These are phyloP conservation scores for Drosophila algonquin DNA, from an alignment of 2,888 invertebrate genomes.

Conservation along the genomic window DNA sequence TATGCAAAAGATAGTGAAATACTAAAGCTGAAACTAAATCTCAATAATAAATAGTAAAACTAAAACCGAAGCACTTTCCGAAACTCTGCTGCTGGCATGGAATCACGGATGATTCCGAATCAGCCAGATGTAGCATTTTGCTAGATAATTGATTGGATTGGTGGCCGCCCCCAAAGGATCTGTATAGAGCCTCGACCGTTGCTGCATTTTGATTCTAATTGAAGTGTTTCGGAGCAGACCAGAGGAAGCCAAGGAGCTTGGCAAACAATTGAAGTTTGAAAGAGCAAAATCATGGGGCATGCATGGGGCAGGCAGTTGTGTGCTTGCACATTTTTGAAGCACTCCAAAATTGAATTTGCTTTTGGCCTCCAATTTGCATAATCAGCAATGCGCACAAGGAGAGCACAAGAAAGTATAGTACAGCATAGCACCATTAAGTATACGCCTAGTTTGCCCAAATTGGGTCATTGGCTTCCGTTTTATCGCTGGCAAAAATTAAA, in stretches of 20 bases:
- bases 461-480: constrained; percentile 49
- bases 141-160: constrained; percentile 49
- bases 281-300: too few species aligned
- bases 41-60: too few species aligned
- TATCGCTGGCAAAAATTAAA: constrained; percentile 70
- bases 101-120: too few species aligned
- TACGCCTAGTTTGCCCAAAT: constrained; percentile 55
- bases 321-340: neutral
- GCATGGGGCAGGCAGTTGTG: neutral
- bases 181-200: constrained; percentile 37
- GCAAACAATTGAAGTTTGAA: neutral
- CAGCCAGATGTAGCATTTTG: constrained; percentile 24
- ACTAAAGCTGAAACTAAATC: neutral
- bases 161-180: constrained; percentile 35
- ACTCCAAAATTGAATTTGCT: constrained; percentile 9
- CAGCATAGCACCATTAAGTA: constrained; percentile 26
- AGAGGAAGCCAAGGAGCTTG: neutral
- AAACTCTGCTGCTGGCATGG: neutral
- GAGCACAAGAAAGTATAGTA: neutral
- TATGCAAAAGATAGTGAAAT: neutral
- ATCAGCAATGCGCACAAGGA: constrained; percentile 34
- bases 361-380: constrained; percentile 10
- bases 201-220: constrained; percentile 31
- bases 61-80: neutral
- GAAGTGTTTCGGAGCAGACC: constrained; percentile 16